These are phyloP conservation scores for Scarus forsteni DNA, from an alignment of 2,797 vertebrate genomes.

Conservation along the genomic window DNA sequence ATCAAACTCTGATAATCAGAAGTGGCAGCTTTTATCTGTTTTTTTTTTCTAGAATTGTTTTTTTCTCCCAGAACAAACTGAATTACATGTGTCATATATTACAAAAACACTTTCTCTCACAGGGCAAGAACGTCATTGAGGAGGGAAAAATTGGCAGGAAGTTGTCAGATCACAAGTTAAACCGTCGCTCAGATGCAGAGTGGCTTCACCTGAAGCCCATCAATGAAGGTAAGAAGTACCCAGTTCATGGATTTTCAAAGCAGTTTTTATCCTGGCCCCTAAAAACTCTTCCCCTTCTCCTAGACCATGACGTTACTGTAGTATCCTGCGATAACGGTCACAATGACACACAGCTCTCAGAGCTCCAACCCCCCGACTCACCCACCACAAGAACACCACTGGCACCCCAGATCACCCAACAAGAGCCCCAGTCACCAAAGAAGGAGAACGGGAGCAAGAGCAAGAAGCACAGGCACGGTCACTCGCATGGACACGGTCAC, in stretches of 20 bases:
- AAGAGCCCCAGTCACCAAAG: slow-evolving; percentile 28
- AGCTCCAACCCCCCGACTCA: slow-evolving; percentile 88
- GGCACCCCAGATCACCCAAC: slow-evolving; percentile 27
- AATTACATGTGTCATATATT: neutral
- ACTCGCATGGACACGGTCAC: slow-evolving; percentile 91
- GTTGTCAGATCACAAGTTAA: slow-evolving; percentile 95
- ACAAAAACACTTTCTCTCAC: slow-evolving; percentile 13
- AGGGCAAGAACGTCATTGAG: slow-evolving; percentile 82
- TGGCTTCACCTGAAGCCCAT: slow-evolving; percentile 96
- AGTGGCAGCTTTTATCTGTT: neutral
- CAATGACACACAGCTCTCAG: slow-evolving; percentile 91
- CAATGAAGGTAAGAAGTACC: slow-evolving; percentile 74
- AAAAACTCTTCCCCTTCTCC: neutral
- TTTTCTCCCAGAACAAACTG: neutral
- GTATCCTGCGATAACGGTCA: slow-evolving; percentile 88
- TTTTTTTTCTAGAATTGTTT: neutral
- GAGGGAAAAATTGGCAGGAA: slow-evolving; percentile 92
- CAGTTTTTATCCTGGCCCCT: neutral
- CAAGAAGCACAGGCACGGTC: slow-evolving; percentile 86
- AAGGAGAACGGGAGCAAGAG: slow-evolving; percentile 67
- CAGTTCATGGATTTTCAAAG: neutral
- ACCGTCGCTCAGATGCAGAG: slow-evolving; percentile 93
- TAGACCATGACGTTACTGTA: slow-evolving; percentile 85
- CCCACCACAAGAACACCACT: slow-evolving; percentile 86
- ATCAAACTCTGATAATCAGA: neutral